These are phyloP conservation scores for Martes martes DNA, from an alignment of 2,113 vertebrate species.

Conservation along the genomic window DNA sequence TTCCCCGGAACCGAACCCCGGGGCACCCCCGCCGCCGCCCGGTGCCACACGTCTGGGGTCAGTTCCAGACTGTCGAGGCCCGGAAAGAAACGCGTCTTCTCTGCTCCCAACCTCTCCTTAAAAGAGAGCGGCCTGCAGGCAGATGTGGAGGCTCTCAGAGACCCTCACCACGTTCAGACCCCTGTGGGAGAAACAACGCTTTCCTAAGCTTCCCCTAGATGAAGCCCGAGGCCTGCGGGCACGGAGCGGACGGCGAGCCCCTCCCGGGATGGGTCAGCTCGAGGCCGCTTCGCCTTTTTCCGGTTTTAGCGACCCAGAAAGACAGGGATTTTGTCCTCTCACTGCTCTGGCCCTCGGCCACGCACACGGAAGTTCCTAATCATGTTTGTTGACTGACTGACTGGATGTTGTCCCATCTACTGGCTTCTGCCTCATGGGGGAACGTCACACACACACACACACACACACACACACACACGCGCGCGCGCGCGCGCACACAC, in stretches of 20 bases:
- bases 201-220: accelerated
- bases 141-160: background rate
- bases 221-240: background rate
- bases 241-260: background rate
- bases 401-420: background rate
- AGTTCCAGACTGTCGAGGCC: background rate
- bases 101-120: too few species aligned
- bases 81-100: background rate
- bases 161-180: background rate
- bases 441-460: background rate
- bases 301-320: background rate
- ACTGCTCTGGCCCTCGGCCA: background rate
- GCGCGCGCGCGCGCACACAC: too few species aligned
- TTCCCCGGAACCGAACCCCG: accelerated
- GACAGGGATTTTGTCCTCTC: too few species aligned
- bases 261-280: accelerated
- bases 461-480: too few species aligned
- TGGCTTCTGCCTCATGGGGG: background rate
- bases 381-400: background rate
- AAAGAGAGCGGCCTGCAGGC: background rate
- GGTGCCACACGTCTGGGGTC: accelerated
- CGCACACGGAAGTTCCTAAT: background rate
- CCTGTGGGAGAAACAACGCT: background rate
- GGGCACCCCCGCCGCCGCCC: background rate
- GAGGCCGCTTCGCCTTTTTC: accelerated